A percentile compares a stretch with the other conserved stretches of the same genome.
Conservation (phyloP, 2,888 invertebrate genomes). For the Latheticus oryzae region DNA sequence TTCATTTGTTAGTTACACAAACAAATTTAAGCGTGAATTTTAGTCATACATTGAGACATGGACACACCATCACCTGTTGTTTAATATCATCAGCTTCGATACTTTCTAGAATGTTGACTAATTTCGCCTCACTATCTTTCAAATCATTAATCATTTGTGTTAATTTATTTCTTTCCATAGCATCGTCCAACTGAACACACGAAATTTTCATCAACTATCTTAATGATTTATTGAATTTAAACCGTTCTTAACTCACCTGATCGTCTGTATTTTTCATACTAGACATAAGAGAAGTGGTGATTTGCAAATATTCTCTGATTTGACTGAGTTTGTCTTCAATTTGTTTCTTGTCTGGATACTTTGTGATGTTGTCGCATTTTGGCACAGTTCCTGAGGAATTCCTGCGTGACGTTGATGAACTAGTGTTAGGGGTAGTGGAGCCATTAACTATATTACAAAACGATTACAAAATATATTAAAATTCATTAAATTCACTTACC, state of each 20-base stretch:
- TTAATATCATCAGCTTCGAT: slow-evolving; percentile 46
- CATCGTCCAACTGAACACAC: slow-evolving; percentile 47
- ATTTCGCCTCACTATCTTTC: slow-evolving; percentile 77
- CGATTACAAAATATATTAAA: too few species aligned
- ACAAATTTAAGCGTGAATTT: too few species aligned
- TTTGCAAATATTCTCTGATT: slow-evolving; percentile 78
- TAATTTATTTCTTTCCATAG: slow-evolving; percentile 55
- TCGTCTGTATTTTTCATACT: slow-evolving; percentile 75
- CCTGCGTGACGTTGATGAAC: slow-evolving; percentile 60
- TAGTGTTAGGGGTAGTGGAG: slow-evolving; percentile 56
- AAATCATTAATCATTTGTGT: slow-evolving; percentile 76
- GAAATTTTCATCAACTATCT: slow-evolving; percentile 35
- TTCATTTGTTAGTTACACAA: too few species aligned
- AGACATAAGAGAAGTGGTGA: slow-evolving; percentile 77
- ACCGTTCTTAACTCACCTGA: slow-evolving; percentile 68
- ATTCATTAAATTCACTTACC: too few species aligned
- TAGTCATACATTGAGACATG: neutral
- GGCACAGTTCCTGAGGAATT: slow-evolving; percentile 60
- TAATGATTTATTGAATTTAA: slow-evolving; percentile 3
- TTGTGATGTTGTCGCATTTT: slow-evolving; percentile 64
- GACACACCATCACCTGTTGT: slow-evolving; percentile 45
- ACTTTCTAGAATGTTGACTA: slow-evolving; percentile 70
- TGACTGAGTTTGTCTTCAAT: slow-evolving; percentile 78
- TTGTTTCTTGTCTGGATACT: slow-evolving; percentile 75
- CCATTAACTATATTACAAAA: slow-evolving; percentile 58